These are phyloP conservation scores for Rhadina sibilatrix DNA, from an alignment of 2,113 vertebrate species.

Conservation along the genomic window DNA sequence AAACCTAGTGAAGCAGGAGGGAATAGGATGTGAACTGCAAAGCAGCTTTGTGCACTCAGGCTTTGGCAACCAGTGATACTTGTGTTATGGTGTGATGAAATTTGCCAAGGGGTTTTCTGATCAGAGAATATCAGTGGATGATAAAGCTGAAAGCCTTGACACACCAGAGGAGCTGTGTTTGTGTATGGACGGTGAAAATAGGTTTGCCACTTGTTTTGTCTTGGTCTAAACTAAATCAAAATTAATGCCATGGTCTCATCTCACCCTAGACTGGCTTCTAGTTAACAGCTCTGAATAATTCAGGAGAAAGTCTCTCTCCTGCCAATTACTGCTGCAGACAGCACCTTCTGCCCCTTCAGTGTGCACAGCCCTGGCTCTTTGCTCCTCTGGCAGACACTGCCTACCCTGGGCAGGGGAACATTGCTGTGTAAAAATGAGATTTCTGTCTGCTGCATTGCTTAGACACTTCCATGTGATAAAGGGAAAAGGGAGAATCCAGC, in stretches of 20 bases:
- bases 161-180: background rate
- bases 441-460: background rate
- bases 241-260: background rate
- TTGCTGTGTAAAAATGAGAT: background rate
- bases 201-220: background rate
- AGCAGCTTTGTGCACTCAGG: background rate
- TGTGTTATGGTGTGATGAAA: accelerated
- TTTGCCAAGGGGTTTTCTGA: background rate
- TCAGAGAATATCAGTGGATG: background rate
- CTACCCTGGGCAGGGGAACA: background rate
- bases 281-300: background rate
- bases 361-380: accelerated
- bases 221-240: background rate
- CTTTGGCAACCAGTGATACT: background rate
- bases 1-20: background rate
- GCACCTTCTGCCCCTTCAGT: background rate
- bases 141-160: background rate
- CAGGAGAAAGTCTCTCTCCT: background rate
- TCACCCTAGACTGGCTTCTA: background rate
- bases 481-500: background rate
- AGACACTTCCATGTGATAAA: background rate
- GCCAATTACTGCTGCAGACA: background rate
- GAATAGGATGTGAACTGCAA: background rate
- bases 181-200: background rate
- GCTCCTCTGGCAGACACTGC: background rate